Evolutionary conservation across 2,113 vertebrate species (phyloP), one percentile per base, ranked within the genome.

Genomic region (Aplodontia rufa): DNA sequence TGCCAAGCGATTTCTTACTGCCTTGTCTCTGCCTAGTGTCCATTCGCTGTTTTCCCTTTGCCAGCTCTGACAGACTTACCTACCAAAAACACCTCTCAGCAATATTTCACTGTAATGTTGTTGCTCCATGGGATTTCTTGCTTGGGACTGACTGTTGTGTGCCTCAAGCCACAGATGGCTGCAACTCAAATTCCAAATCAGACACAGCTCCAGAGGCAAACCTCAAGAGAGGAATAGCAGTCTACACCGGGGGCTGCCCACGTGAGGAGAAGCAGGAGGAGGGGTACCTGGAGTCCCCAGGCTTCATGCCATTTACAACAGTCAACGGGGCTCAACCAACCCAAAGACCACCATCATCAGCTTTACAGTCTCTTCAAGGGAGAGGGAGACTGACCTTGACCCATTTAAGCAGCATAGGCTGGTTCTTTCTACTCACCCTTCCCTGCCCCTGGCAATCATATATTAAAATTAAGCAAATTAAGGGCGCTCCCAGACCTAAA

Each of bases 211-310:
- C 72, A n/a, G 22, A 80, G 28, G 45, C 1, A 22, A 58, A n/a
- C 19, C 32, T 51, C 5, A 40, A 45, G 53, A 55, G 17, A 53
- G 5, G 30, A 68, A 16, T 1, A 37, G 3, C 3, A 10, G 13
- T 60, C n/a, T 42, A 37, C 0, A 32, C 42, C 1, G 1, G 0
- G 1, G 37, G 9, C 58, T 47, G 47, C 14, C 4, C 2, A 12
- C 0, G 8, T 4, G 10, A 58, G 28, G 8, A 32, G 16, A 37
- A 35, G 35, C 6, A 35, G 40, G 24, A 8, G 37, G 32, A 20
- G 19, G 10, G 37, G 22, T 53, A 10, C 55, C 28, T 51, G 60
- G n/a, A 92, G 40, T n/a, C 6, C 53, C n/a, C 17, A 6, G 13
- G 40, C 19, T 85, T 47, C 11, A 28, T 20, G 19, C 17, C 28